A percentile compares a stretch with the other conserved stretches of the same genome.
Evolutionary conservation across 2,113 vertebrate genomes (phyloP).

Genomic region (Chinchilla lanigera): DNA sequence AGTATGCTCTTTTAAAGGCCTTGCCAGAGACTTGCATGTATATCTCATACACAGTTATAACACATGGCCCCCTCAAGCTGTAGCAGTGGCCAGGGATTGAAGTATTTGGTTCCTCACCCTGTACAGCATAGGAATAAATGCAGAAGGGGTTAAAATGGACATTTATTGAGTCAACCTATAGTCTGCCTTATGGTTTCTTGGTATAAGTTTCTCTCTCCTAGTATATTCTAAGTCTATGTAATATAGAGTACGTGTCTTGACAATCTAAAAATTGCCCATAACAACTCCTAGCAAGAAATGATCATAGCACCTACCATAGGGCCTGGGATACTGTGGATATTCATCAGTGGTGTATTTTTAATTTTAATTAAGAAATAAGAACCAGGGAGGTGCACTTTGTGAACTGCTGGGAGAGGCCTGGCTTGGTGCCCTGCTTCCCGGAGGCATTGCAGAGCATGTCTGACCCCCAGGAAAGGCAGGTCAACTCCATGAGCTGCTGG

Average conservation of each 20-base stretch:
- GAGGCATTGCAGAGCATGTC: too few species aligned
- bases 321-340: background rate
- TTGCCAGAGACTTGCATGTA: background rate
- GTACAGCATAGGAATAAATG: background rate
- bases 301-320: background rate
- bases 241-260: background rate
- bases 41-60: background rate
- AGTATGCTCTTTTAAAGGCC: background rate
- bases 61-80: background rate
- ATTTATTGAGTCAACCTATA: background rate
- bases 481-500: too few species aligned
- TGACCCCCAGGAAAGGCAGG: too few species aligned
- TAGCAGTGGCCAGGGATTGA: background rate
- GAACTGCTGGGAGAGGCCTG: too few species aligned
- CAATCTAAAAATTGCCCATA: background rate
- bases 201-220: background rate
- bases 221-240: background rate
- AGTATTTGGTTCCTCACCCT: background rate
- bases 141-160: background rate
- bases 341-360: background rate
- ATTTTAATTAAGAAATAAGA: slow-evolving; percentile 11
- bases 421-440: too few species aligned
- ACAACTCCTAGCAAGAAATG: background rate
- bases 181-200: background rate
- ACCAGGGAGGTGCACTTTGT: too few species aligned